Base-by-base conservation (phyloP, 2,113 vertebrate genomes). In the Sylvia atricapilla region DNA sequence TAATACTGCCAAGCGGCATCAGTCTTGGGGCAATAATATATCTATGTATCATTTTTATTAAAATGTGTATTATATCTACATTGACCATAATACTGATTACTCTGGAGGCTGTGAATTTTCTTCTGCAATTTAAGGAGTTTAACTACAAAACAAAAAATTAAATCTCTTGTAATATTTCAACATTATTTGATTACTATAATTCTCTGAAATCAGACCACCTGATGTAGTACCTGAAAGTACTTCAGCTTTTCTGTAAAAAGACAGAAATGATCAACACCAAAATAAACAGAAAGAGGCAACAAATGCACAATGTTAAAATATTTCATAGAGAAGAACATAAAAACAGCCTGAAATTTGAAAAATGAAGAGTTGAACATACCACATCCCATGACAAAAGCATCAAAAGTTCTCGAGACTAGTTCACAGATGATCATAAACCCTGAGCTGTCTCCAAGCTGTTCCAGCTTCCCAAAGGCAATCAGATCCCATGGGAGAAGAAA, bases 311-410 rank as follows among this genome's bases (percentile, higher is more conserved):
- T 21, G n/a, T 60, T 74, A 62, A 66, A 69, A 24, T 66, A 67
- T 50, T 78, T 75, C 24, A 46, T 5, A 31, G n/a, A 23, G n/a
- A 88, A 79, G 3, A 81, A 60, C 8, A 76, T 11, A 59, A 21
- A 84, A 78, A 18, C 7, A 49, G 37, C 19, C n/a, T 47, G 25
- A 76, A 79, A 18, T 56, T 22, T 0, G 0, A 46, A 14, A 91
- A 89, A 33, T n/a, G 14, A 87, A 18, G 13, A 90, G 24, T 0
- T 60, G 18, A 76, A 41, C 15, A n/a, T 11, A 87, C 37, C 30
- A 35, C 37, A 74, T 13, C 8, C 37, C 5, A 2, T 11, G 22
- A 1, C 4, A 5, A 80, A 80, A 59, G 35, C 0, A 1, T 14
- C 17, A 67, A 7, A 60, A n/a, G 60, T 64, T 74, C 50, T 53